Percentiles rank a stretch among this genome's conserved stretches.
These are phyloP conservation scores for Psephotus haematonotus DNA, from an alignment of 2,113 vertebrate genomes.

Conservation along the genomic window DNA sequence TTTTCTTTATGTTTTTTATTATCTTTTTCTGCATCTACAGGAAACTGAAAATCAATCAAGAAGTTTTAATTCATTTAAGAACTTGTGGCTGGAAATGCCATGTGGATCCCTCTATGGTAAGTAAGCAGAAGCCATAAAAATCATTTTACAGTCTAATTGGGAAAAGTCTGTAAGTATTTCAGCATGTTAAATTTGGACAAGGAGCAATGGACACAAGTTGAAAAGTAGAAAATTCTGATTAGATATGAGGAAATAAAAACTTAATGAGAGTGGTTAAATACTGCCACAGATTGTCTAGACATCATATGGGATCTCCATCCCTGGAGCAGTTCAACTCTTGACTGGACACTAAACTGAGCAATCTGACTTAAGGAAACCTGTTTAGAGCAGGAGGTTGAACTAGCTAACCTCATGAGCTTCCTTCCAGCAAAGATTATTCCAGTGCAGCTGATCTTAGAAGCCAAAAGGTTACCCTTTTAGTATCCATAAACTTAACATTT, in stretches of 20 bases:
- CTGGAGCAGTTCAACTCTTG: not conserved
- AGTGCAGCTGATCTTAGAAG: not conserved
- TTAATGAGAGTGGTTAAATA: not conserved
- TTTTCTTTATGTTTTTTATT: not conserved
- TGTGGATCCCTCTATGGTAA: not conserved
- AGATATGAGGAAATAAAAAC: not conserved
- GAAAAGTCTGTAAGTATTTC: not conserved
- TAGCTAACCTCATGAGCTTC: not conserved
- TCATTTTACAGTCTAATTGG: not conserved
- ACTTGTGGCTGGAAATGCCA: not conserved
- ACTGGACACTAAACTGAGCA: not conserved
- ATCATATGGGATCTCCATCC: not conserved
- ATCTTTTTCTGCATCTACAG: not conserved
- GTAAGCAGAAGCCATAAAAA: not conserved
- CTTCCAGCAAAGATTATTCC: not conserved
- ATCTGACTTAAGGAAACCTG: not conserved
- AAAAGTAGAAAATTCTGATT: not conserved
- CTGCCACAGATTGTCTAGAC: not conserved
- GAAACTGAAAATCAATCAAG: not conserved
- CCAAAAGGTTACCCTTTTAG: not conserved
- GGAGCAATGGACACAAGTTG: not conserved
- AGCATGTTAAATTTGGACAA: not conserved
- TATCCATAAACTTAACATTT: not conserved
- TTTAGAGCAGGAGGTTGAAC: not conserved
- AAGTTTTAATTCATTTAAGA: not conserved